Conservation (phyloP, 2,113 vertebrate species). For the Mesitornis unicolor region DNA sequence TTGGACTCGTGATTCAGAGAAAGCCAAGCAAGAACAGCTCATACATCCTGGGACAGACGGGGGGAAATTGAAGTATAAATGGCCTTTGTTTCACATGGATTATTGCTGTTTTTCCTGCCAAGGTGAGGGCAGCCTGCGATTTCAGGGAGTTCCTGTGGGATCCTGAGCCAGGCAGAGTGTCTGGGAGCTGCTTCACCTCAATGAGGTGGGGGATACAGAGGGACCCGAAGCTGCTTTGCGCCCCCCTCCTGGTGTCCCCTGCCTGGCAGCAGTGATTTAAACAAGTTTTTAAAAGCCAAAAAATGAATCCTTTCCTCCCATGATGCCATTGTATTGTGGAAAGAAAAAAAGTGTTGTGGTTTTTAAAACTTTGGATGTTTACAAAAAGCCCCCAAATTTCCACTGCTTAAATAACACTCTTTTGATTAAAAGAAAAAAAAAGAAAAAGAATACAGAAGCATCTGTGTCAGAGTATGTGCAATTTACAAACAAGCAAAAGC, state of each 20-base stretch:
- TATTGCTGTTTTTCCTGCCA: neutral
- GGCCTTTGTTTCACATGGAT: neutral
- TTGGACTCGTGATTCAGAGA: neutral
- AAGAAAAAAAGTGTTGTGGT: neutral
- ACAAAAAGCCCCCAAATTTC: neutral
- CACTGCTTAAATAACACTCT: neutral
- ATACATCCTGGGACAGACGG: neutral
- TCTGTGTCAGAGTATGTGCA: neutral
- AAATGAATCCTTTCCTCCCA: neutral
- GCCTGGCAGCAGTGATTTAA: neutral
- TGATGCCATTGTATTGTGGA: neutral
- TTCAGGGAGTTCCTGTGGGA: neutral
- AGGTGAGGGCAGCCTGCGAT: neutral
- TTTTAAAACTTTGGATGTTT: neutral
- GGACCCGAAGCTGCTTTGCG: neutral
- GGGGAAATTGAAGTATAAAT: neutral
- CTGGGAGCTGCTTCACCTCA: fast-evolving
- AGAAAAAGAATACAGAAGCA: neutral
- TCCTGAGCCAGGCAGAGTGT: neutral
- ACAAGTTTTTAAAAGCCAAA: neutral
- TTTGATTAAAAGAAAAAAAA: neutral
- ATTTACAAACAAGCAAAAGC: neutral
- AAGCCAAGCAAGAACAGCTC: neutral
- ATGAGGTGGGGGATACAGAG: fast-evolving
- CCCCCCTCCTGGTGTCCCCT: neutral